A percentile compares a stretch with the other conserved stretches of the same genome.
Conservation (phyloP, 2,113 vertebrate species). For the Motacilla alba region DNA sequence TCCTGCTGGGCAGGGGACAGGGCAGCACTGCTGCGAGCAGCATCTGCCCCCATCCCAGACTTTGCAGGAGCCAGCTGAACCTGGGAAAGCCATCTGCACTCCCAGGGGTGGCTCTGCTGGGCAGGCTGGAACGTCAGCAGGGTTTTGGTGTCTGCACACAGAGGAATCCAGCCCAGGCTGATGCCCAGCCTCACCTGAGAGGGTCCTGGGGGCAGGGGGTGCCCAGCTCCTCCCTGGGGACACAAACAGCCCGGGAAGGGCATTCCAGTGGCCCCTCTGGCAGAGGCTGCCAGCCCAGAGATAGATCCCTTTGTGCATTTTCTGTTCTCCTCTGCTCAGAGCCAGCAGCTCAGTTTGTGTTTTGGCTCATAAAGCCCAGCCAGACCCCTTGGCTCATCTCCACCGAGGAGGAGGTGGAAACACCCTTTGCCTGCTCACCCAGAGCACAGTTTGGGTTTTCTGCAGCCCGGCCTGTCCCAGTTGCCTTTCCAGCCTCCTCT, state of each 20-base stretch:
- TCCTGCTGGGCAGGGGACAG: not conserved
- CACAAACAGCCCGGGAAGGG: not conserved
- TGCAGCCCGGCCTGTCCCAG: not conserved
- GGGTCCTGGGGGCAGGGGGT: not conserved
- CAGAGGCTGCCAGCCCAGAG: not conserved
- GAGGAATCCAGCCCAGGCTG: accelerated
- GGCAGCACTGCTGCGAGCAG: accelerated
- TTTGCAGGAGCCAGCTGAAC: not conserved
- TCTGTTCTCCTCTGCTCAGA: not conserved
- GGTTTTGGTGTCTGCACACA: not conserved
- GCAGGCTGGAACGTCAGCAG: not conserved
- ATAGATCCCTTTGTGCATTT: not conserved
- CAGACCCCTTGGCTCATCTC: constrained; percentile 56
- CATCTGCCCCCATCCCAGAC: accelerated
- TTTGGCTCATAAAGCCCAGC: constrained; percentile 23
- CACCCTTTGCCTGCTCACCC: constrained; percentile 6
- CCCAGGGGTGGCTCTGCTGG: not conserved
- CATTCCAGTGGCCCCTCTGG: not conserved
- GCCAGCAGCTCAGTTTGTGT: constrained; percentile 23
- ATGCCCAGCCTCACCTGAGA: accelerated
- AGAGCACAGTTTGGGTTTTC: not conserved
- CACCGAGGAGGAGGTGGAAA: constrained; percentile 16
- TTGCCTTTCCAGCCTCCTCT: not conserved
- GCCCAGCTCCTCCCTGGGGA: not conserved
- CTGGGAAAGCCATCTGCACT: not conserved